phyloP scores from a whole-genome alignment of 2,113 vertebrate genomes.

The Dolichotis patagonum region DNA sequence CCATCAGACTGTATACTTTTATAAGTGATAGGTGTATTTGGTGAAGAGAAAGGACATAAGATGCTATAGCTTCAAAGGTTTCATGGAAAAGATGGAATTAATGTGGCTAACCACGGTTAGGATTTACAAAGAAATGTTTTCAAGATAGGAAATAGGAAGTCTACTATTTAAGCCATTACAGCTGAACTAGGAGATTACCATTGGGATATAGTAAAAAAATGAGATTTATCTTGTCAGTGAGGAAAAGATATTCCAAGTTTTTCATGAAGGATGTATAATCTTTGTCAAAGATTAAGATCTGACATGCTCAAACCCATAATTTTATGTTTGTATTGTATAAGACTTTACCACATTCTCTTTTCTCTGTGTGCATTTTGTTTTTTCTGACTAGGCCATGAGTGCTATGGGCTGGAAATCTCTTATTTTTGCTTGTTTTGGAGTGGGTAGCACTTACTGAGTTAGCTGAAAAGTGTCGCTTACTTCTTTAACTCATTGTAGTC shows the following conservation, averaged over 20 bases:
- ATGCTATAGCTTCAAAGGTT: background rate
- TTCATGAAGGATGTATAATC: conserved; percentile 1
- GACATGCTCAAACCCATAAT: background rate
- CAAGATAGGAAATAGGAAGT: background rate
- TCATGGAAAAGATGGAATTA: conserved; percentile 3
- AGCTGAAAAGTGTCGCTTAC: conserved; percentile 2
- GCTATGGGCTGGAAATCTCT: conserved; percentile 36
- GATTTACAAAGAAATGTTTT: conserved; percentile 29
- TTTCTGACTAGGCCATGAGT: background rate
- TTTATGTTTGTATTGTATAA: conserved; percentile 50
- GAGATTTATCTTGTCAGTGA: conserved; percentile 1
- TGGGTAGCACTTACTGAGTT: conserved; percentile 24
- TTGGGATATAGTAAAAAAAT: background rate
- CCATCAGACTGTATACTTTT: background rate
- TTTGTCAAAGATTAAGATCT: conserved; percentile 41
- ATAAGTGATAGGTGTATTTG: conserved; percentile 21
- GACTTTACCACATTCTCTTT: background rate
- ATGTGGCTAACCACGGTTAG: background rate
- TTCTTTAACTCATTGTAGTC: background rate
- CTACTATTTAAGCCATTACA: conserved; percentile 30
- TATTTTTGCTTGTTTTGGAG: conserved; percentile 27
- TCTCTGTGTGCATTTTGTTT: conserved; percentile 34
- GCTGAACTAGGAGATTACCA: background rate
- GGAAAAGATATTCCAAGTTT: conserved; percentile 6
- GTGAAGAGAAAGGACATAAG: background rate